Conservation (phyloP, 1,140 invertebrate genomes). For the Anthonomus grandis region DNA sequence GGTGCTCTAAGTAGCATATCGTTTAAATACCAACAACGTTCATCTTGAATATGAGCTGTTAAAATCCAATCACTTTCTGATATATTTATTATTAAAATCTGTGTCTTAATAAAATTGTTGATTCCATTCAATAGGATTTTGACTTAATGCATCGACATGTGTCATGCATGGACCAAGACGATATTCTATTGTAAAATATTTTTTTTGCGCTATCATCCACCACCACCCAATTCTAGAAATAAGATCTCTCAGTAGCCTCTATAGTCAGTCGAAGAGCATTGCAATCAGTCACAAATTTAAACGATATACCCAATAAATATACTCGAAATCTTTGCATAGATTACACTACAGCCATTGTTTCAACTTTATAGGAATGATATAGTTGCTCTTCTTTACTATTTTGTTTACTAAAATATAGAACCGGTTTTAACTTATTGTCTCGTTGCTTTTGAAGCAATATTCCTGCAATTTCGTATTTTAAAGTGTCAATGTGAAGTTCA, state of each 20-base stretch:
- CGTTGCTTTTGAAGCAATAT: no score
- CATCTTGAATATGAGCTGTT: no score
- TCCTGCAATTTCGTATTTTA: no score
- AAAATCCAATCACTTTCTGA: no score
- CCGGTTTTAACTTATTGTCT: no score
- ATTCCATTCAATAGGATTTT: slow-evolving; percentile 7
- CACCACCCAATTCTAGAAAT: slow-evolving; percentile 41
- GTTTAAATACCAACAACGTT: no score
- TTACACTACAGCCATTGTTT: slow-evolving; percentile 3
- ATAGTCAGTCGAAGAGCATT: slow-evolving; percentile 16
- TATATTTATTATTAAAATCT: no score
- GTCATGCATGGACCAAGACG: slow-evolving; percentile 26
- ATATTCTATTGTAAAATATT: neutral
- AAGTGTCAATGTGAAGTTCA: no score
- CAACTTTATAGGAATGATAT: slow-evolving; percentile 28
- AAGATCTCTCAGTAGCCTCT: slow-evolving; percentile 38
- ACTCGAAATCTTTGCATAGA: slow-evolving; percentile 45
- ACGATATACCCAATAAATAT: slow-evolving; percentile 42
- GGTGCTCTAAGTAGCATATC: no score
- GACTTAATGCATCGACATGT: slow-evolving; percentile 25
- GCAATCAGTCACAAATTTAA: slow-evolving; percentile 46
- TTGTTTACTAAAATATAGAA: slow-evolving; percentile 41
- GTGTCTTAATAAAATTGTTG: no score
- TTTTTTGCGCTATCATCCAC: slow-evolving; percentile 20
- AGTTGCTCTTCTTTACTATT: slow-evolving; percentile 30